Evolutionary conservation across 2,888 invertebrate genomes (phyloP).

Genomic region (Xestia c-nigrum): DNA sequence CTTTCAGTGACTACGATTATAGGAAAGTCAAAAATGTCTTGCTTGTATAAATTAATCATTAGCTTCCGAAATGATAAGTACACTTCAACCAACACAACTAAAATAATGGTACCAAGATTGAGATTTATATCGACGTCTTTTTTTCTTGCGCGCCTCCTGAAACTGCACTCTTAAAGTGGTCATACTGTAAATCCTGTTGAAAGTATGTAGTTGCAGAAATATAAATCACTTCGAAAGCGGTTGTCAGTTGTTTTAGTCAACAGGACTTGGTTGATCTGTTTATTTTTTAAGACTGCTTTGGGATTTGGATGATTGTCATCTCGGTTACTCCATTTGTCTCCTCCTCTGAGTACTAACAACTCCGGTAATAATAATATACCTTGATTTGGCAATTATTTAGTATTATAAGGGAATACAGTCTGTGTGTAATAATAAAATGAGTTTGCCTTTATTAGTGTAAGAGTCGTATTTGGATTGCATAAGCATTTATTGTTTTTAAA

Average conservation of each 20-base stretch:
- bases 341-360: constrained; percentile 2
- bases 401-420: constrained; percentile 24
- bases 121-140: no score
- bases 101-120: no score
- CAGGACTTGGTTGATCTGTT: neutral
- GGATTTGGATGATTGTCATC: neutral
- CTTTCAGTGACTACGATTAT: neutral
- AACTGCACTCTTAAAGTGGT: neutral
- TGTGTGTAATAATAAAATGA: constrained; percentile 18
- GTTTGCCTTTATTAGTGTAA: constrained; percentile 24
- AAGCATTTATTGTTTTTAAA: constrained; percentile 34
- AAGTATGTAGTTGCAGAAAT: neutral
- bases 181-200: neutral
- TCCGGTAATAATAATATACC: neutral
- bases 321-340: constrained; percentile 31
- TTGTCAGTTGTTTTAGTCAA: neutral
- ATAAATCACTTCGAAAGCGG: neutral
- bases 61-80: no score
- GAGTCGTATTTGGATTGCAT: constrained; percentile 15
- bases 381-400: constrained; percentile 9
- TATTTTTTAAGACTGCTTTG: constrained; percentile 4
- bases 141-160: no score
- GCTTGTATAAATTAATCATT: no score
- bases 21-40: no score
- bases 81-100: no score